Conservation (phyloP, 2,888 invertebrate genomes). For the Hartigia nigra region DNA sequence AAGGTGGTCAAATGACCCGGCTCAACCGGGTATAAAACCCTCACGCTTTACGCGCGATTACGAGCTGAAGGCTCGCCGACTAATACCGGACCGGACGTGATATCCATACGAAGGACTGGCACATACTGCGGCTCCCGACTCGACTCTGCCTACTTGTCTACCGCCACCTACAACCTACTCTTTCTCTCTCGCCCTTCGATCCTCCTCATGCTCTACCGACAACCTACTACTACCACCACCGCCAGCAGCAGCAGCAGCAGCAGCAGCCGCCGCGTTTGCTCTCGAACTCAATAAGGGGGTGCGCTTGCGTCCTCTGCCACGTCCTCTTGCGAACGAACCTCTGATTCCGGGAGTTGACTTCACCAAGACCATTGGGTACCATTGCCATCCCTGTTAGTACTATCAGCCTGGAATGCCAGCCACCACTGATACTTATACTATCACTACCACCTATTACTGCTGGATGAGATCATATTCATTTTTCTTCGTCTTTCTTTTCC, state of each 20-base stretch:
- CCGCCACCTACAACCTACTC: constrained; percentile 11
- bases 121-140: constrained; percentile 53
- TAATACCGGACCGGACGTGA: constrained; percentile 44
- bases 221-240: constrained; percentile 27
- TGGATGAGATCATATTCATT: neutral
- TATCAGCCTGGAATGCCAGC: neutral
- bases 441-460: neutral
- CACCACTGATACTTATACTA: neutral
- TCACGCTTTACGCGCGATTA: constrained; percentile 1
- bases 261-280: constrained; percentile 53
- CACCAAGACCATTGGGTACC: neutral
- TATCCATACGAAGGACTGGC: constrained; percentile 56
- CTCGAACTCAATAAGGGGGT: constrained; percentile 62
- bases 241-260: constrained; percentile 39
- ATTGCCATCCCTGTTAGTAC: neutral
- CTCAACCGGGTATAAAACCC: neutral
- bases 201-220: constrained; percentile 13
- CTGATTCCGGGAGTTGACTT: neutral
- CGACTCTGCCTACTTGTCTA: constrained; percentile 28
- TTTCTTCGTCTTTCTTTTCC: neutral
- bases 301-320: constrained; percentile 27
- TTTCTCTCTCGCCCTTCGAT: neutral
- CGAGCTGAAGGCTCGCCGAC: constrained; percentile 14
- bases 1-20: constrained; percentile 21
- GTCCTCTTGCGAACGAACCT: neutral